Base-by-base conservation (phyloP, 2,888 invertebrate genomes). In the Tachina grossa region DNA sequence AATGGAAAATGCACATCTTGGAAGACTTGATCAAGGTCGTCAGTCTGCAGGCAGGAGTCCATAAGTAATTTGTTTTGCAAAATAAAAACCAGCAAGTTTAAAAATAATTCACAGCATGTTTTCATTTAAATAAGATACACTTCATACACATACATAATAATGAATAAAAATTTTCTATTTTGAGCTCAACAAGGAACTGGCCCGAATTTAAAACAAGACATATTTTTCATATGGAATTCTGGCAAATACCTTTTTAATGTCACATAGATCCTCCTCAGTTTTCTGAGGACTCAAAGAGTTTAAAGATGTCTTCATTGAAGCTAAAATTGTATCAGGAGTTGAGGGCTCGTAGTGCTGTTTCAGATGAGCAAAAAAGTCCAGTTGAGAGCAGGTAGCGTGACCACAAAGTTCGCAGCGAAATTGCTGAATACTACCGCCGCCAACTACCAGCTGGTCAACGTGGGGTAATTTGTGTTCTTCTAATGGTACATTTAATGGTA, bases 301-400 rank as follows among this genome's bases (percentile, higher is more conserved):
- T 49, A 87, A 47, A 4, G 87, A 80, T 6, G 87, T 85, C 55
- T 88, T 87, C 84, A 87, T 87, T 14, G 82, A 86, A 9, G 83
- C 81, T 14, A 88, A 63, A 47, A 87, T 88, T 75, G 78, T 83
- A n/a, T 85, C 87, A 9, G 87, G 79, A 9, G 84, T 83, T 84
- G 83, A 88, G 0, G 96, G 96, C 91, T 97, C 97, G 91, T 97
- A 97, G 90, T 96, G 96, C 82, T 95, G 94, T 92, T 97, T 97
- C 9, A 98, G 93, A 90, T 98, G 97, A 80, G 96, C 96, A 92
- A 96, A 97, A 93, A 97, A 97, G 90, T 95, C 95, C 19, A 97
- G 92, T 90, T 98, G 97, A 85, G 96, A 95, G 45, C 94, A 94
- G 90, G 96, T 96, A 87, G 94, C 94, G 86, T 94, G 95, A n/a